Evolutionary conservation across 2,797 vertebrate genomes (phyloP).

Genomic region (Triplophysa yarkandensis): DNA sequence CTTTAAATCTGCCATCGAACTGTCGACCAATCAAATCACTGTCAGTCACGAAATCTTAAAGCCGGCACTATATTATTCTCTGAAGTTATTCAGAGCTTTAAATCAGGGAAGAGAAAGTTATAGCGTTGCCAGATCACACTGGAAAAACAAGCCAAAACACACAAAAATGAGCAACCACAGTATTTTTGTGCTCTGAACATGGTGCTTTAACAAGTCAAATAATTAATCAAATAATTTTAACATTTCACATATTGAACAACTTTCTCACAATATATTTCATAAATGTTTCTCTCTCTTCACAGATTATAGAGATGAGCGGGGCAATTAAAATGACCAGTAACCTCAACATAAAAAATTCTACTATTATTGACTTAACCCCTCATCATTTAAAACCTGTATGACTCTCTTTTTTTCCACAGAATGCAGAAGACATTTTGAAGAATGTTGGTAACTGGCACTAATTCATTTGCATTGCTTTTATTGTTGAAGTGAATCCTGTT

Average conservation of each 20-base stretch:
- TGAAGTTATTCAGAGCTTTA: not conserved
- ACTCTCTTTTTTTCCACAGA: no score
- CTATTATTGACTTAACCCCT: no score
- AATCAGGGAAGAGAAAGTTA: not conserved
- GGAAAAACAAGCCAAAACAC: not conserved
- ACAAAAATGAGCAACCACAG: not conserved
- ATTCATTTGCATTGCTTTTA: no score
- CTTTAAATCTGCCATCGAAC: slow-evolving; percentile 47
- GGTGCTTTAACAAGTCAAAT: no score
- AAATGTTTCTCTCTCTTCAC: not conserved
- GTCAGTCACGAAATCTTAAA: not conserved
- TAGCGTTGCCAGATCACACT: not conserved
- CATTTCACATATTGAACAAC: not conserved
- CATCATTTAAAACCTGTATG: no score
- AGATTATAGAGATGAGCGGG: no score
- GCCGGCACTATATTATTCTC: not conserved
- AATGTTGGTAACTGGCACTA: no score
- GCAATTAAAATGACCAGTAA: not conserved
- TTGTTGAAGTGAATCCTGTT: no score
- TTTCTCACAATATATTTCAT: not conserved
- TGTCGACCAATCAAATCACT: slow-evolving; percentile 31
- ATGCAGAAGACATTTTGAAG: no score
- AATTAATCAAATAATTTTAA: no score
- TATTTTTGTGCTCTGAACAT: not conserved
- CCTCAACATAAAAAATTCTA: no score